Evolutionary conservation across 2,797 vertebrate genomes (phyloP).

Genomic region (Champsocephalus gunnari): DNA sequence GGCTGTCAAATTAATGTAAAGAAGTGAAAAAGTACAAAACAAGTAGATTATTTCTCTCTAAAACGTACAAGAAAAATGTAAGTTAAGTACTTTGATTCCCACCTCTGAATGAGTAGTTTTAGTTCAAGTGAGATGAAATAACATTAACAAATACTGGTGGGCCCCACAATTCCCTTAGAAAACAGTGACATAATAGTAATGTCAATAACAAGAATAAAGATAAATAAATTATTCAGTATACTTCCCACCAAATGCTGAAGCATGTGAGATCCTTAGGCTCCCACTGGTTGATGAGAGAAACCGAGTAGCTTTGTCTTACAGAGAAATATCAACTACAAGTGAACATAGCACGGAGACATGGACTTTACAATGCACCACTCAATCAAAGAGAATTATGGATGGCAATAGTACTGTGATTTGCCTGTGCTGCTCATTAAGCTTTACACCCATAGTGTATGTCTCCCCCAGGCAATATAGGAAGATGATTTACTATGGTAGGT

Average conservation of each 20-base stretch:
- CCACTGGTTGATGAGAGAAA: constrained; percentile 62
- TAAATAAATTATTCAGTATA: constrained; percentile 55
- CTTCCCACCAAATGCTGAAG: constrained; percentile 54
- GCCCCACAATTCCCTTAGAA: constrained; percentile 20
- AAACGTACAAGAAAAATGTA: too few species aligned
- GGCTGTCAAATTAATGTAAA: neutral
- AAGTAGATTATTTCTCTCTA: neutral
- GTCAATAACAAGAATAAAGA: constrained; percentile 71
- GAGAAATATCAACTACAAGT: constrained; percentile 79
- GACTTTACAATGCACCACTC: constrained; percentile 83
- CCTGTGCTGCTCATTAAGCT: constrained; percentile 74
- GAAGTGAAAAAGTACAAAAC: neutral
- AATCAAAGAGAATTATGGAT: constrained; percentile 83
- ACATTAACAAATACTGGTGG: neutral
- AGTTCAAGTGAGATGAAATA: constrained; percentile 44
- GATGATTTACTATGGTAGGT: constrained; percentile 66
- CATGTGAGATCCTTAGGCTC: constrained; percentile 58
- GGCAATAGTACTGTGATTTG: constrained; percentile 63
- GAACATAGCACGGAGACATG: constrained; percentile 69
- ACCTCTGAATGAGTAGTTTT: neutral
- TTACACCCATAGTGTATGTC: constrained; percentile 62
- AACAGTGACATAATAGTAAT: constrained; percentile 51
- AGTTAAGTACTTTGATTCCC: neutral
- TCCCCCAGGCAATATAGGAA: constrained; percentile 56
- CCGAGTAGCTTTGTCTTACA: constrained; percentile 70